Base-by-base conservation (phyloP, 2,113 vertebrate species). In the Hippocampus zosterae region DNA sequence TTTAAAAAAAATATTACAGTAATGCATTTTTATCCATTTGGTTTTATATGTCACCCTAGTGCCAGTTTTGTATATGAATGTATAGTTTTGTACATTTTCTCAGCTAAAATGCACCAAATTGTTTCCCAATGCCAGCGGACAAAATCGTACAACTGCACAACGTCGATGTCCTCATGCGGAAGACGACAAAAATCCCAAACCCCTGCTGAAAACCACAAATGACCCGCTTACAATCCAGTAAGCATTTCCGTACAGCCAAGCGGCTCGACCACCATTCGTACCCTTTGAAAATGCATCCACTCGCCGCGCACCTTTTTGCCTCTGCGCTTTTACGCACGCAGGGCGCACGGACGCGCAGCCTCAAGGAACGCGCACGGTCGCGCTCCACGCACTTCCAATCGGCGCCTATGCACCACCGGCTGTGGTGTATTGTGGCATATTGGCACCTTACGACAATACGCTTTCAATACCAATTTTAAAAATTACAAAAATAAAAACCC, bases 311-410 rank as follows among this genome's bases (percentile, higher is more conserved):
- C 27, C 61, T 15, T n/a, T 56, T 63, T 8, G 7, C 63, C 69
- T 10, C 59, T 72, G 84, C 86, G 84, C 81, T 80, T 89, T 88
- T 89, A 87, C 86, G 81, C 86, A 77, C 78, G 50, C n/a, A 10
- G 66, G 71, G 13, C 40, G 42, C 41, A 68, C 3, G 60, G 27
- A 72, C 62, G 67, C 68, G 55, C 73, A 21, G 62, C 79, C 9
- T 52, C 21, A 53, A 23, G 52, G 52, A 55, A 72, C 48, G 61
- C 42, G 2, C 56, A 15, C 55, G 15, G 57, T 33, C 16, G 5
- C 1, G 16, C 27, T 37, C 16, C 16, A 4, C 15, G 19, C 40
- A 37, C 29, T 25, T 56, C 55, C 50, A 53, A 21, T n/a, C 16
- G 53, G n/a, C 53, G 23, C 21, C 8, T 11, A 11, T 21, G 52